phyloP scores from a whole-genome alignment of 2,888 invertebrate genomes.

The Ophion obscuratus region DNA sequence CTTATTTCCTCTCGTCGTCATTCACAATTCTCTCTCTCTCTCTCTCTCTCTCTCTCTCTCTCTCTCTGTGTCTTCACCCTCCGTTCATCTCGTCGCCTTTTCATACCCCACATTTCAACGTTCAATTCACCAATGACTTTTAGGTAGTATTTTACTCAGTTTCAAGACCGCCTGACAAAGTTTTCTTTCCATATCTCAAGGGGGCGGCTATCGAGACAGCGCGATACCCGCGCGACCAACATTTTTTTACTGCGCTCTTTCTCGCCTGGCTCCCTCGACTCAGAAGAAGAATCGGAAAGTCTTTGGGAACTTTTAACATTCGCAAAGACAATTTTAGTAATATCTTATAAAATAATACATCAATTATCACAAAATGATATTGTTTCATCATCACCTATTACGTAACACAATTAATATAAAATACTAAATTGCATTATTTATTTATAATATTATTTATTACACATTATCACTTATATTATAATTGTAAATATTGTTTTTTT shows the following conservation, averaged over 20 bases:
- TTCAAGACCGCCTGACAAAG: background rate
- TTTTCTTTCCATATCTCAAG: background rate
- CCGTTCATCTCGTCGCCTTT: background rate
- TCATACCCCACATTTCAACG: background rate
- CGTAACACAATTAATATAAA: no score
- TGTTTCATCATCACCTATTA: no score
- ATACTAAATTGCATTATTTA: no score
- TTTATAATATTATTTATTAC: no score
- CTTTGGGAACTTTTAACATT: background rate
- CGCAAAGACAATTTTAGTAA: no score
- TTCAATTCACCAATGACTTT: background rate
- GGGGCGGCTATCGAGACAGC: background rate
- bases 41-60: conserved; percentile 1
- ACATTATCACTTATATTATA: no score
- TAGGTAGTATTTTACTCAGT: background rate
- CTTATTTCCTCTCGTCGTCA: conserved; percentile 41
- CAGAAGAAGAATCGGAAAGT: no score
- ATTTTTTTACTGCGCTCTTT: background rate
- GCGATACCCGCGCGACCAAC: background rate
- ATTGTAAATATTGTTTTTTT: no score
- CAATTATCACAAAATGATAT: no score
- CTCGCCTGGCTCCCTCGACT: no score
- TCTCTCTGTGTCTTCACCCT: conserved; percentile 45
- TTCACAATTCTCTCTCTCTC: conserved; percentile 18
- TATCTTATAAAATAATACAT: no score